A percentile compares a stretch with the other conserved stretches of the same genome.
Evolutionary conservation across 2,113 vertebrate species (phyloP).

Genomic region (Diadophis punctatus): DNA sequence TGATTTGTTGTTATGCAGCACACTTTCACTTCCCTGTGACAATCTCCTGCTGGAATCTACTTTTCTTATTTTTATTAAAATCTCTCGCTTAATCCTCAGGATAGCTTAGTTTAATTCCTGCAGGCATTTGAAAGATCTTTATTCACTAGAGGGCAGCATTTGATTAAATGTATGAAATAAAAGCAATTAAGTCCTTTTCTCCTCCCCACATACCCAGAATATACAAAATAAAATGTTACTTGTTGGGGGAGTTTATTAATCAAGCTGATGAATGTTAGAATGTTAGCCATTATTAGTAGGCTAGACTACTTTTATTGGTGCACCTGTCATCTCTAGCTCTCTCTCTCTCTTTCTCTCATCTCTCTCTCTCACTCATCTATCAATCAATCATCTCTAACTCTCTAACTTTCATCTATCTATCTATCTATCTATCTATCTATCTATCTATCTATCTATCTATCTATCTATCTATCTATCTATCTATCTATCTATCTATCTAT

Average conservation of each 20-base stretch:
- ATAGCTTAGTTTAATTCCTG: fast-evolving
- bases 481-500: no score
- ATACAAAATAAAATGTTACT: slow-evolving; percentile 32
- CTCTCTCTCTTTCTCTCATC: neutral
- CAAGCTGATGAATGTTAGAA: slow-evolving; percentile 58
- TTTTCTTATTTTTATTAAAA: slow-evolving; percentile 12
- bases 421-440: slow-evolving; percentile 15
- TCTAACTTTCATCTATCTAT: slow-evolving; percentile 32
- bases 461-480: no score
- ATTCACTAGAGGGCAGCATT: slow-evolving; percentile 80
- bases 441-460: neutral
- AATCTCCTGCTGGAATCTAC: neutral
- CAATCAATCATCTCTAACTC: slow-evolving; percentile 37
- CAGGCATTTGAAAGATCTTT: neutral
- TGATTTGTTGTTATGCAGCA: slow-evolving; percentile 1
- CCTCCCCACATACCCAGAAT: neutral
- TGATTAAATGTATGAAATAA: slow-evolving; percentile 67
- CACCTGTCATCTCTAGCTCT: slow-evolving; percentile 40
- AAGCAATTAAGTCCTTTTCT: slow-evolving; percentile 5
- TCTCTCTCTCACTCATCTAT: neutral
- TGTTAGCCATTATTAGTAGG: neutral
- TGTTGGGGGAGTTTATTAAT: slow-evolving; percentile 57
- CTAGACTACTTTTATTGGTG: slow-evolving; percentile 51
- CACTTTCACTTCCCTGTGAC: slow-evolving; percentile 6
- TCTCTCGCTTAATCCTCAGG: neutral